Conservation (phyloP, 30 jellyfish, hydroid and myxozoan species). For the Aurelia aurita complex sp. Pacific region DNA sequence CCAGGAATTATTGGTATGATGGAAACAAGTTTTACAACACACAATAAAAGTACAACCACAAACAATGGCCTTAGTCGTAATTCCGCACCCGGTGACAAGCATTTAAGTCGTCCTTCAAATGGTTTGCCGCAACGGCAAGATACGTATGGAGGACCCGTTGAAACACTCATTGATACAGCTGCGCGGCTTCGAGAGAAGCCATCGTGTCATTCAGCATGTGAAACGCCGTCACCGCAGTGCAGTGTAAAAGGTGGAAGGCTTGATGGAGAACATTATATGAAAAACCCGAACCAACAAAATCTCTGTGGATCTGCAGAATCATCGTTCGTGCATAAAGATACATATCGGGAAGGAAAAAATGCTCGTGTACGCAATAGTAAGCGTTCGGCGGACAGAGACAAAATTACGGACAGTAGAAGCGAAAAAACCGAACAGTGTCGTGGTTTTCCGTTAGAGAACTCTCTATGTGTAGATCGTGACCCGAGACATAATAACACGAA, state of each 20-base stretch:
- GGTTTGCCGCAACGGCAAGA: conserved; percentile 59
- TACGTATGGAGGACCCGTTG: conserved; percentile 46
- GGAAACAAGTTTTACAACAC: conserved; percentile 27
- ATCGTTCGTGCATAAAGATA: conserved; percentile 42
- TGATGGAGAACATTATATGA: background rate
- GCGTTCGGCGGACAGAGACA: conserved; percentile 6
- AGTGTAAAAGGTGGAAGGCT: background rate
- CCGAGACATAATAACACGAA: conserved; percentile 15
- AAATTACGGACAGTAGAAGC: background rate
- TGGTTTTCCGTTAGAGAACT: background rate
- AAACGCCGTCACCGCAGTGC: conserved; percentile 44
- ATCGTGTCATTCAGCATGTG: background rate
- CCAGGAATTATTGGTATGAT: background rate
- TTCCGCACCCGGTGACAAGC: background rate
- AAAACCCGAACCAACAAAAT: background rate
- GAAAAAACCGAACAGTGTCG: background rate
- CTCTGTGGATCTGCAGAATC: background rate
- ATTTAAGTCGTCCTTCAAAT: conserved; percentile 9
- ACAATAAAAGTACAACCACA: background rate
- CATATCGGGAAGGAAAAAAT: conserved; percentile 38
- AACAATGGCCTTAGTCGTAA: background rate
- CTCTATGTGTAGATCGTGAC: conserved; percentile 11
- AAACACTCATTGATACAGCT: background rate
- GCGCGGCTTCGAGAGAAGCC: conserved; percentile 24
- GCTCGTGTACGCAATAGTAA: conserved; percentile 20